These are phyloP conservation scores for Anthophora plumipes DNA, from an alignment of 2,888 invertebrate species.

Conservation along the genomic window DNA sequence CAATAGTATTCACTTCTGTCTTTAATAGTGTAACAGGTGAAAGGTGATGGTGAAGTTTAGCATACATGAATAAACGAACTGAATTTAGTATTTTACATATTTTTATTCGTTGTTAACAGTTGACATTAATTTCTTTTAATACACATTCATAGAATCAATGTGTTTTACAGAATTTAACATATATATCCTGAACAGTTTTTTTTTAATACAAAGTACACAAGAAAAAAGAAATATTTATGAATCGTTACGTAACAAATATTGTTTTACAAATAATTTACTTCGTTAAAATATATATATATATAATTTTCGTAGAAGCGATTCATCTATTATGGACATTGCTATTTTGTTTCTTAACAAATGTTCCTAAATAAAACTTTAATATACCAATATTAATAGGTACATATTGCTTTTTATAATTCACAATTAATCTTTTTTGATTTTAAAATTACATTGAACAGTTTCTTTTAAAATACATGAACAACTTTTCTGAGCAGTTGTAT, in stretches of 20 bases:
- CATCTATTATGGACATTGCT: neutral
- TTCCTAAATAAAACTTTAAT: constrained; percentile 13
- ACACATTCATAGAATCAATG: constrained; percentile 47
- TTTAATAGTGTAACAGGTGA: neutral
- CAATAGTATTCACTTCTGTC: too few species aligned
- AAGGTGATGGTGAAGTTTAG: neutral
- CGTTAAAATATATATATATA: constrained; percentile 1
- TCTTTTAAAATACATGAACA: constrained; percentile 36
- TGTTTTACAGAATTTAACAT: constrained; percentile 41
- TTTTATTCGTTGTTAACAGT: constrained; percentile 63
- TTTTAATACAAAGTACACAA: constrained; percentile 32
- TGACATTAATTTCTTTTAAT: constrained; percentile 48
- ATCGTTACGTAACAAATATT: constrained; percentile 6
- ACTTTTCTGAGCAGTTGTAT: constrained; percentile 4
- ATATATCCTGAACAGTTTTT: constrained; percentile 20
- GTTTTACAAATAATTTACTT: constrained; percentile 4
- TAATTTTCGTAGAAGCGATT: neutral
- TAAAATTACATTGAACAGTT: constrained; percentile 37
- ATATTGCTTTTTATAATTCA: constrained; percentile 33
- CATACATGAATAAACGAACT: constrained; percentile 26
- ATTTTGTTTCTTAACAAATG: constrained; percentile 6
- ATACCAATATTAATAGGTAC: constrained; percentile 9
- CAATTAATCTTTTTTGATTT: constrained; percentile 27
- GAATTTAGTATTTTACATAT: constrained; percentile 40
- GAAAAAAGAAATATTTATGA: constrained; percentile 19